Evolutionary conservation across 2,113 vertebrate genomes (phyloP).

Genomic region (Mirounga angustirostris): DNA sequence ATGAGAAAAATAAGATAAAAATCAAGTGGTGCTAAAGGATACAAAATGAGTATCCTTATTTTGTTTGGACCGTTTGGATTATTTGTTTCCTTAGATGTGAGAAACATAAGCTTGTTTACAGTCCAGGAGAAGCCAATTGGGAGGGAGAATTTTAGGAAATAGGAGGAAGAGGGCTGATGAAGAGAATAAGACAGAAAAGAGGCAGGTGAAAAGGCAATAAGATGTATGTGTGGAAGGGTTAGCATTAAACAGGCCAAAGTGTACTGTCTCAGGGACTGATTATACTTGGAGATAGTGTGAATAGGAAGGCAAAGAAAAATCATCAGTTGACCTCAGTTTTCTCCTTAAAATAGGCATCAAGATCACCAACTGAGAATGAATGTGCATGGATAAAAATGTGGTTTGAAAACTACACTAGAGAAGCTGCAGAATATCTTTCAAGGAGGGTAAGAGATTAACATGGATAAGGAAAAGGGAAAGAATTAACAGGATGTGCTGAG

Average conservation of each 20-base stretch:
- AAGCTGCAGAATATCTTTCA: neutral
- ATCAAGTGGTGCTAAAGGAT: neutral
- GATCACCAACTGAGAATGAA: neutral
- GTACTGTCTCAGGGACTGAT: neutral
- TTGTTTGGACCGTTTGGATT: neutral
- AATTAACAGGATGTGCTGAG: neutral
- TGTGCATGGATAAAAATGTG: neutral
- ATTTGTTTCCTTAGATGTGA: neutral
- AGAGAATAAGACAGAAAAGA: neutral
- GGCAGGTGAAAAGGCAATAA: neutral
- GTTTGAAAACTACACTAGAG: neutral
- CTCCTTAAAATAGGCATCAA: conserved; percentile 21
- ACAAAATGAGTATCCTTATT: neutral
- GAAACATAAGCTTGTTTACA: neutral
- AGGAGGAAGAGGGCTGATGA: neutral
- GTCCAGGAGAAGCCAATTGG: neutral
- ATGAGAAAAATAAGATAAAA: neutral
- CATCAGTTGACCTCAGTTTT: neutral
- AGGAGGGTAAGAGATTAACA: neutral
- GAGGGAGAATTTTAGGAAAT: neutral
- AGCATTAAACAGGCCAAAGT: neutral
- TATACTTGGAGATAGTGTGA: neutral
- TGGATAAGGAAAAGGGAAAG: neutral
- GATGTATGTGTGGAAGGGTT: neutral
- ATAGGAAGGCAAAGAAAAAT: neutral